Base-by-base conservation (phyloP, 2,888 invertebrate species). In the Drosophila setosimentum region DNA sequence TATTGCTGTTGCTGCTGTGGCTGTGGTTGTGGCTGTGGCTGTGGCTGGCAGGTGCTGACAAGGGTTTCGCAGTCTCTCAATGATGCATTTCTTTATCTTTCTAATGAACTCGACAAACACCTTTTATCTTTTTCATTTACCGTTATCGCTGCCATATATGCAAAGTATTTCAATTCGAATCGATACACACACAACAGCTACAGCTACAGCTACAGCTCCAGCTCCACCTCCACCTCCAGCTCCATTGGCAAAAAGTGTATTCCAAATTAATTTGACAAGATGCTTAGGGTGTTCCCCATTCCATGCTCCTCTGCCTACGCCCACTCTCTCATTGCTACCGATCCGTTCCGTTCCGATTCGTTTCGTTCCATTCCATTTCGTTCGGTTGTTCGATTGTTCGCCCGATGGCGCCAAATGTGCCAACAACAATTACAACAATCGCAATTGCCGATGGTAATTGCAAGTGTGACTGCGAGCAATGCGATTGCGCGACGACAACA, bases 401-500 rank as follows among this genome's bases (percentile, higher is more conserved):
- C 65, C 82, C 69, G 68, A 51, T 74, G 86, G 82, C 82, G 86
- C 77, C 80, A 68, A 68, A 90, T 88, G 85, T 85, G 90, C 89
- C 90, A 90, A 86, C 89, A 90, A 83, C 89, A 88, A 85, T 83
- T 83, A 85, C 90, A 89, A 86, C 81, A 90, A 90, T 90, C 80
- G 77, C 74, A 69, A 85, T 88, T 89, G 88, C 68, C 75, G 73
- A 80, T 87, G 83, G 83, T 89, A 87, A 84, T 87, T 84, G 88
- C 90, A 78, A 87, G 89, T 89, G 87, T 89, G 87, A 90, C 82
- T 62, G 72, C 66, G 57, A 78, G 80, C 77, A 77, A 55, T 68
- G 80, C 80, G 77, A 80, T 75, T 75, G 74, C 64, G 76, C 78
- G 81, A 70, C 66, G 70, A 67, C 75, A 71, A 59, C 78, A 68